Percentiles rank a stretch among this genome's conserved stretches.
phyloP scores from a whole-genome alignment of 2,888 invertebrate genomes.

The Geophilus truncorum region DNA sequence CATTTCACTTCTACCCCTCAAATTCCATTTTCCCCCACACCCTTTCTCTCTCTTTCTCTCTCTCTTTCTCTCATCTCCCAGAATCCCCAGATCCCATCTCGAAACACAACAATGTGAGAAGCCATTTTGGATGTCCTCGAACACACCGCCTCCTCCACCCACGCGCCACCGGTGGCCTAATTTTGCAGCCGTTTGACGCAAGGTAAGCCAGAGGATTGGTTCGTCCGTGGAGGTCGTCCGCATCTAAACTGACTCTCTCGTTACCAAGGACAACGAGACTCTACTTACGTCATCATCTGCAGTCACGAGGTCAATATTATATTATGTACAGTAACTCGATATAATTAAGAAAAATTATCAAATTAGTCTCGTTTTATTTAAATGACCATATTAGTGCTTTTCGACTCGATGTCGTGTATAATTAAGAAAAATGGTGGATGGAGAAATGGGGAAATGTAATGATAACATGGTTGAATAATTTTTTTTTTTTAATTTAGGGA shows the following conservation, averaged over 20 bases:
- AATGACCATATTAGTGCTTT: too few relatives aligned
- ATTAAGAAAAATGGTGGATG: too few relatives aligned
- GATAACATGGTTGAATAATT: too few relatives aligned
- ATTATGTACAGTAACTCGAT: neutral
- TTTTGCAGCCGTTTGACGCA: neutral
- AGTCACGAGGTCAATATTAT: neutral
- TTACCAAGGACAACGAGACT: neutral
- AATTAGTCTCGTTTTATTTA: too few relatives aligned
- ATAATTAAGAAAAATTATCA: neutral
- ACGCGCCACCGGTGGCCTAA: neutral
- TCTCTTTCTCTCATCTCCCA: too few relatives aligned
- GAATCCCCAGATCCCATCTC: too few relatives aligned
- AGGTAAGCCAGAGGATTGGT: constrained; percentile 10
- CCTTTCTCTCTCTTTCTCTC: too few relatives aligned
- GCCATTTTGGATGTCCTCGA: neutral
- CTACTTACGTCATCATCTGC: neutral
- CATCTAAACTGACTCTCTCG: neutral
- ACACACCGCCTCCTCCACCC: constrained; percentile 1
- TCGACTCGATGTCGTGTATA: too few relatives aligned
- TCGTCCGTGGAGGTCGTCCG: constrained; percentile 3
- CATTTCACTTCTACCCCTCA: too few relatives aligned
- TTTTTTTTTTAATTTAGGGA: too few relatives aligned
- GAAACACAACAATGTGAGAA: neutral
- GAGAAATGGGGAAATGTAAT: too few relatives aligned
- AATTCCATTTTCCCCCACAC: too few relatives aligned